phyloP scores from a whole-genome alignment of 2,113 vertebrate genomes.

The Spizaetus ornatus region DNA sequence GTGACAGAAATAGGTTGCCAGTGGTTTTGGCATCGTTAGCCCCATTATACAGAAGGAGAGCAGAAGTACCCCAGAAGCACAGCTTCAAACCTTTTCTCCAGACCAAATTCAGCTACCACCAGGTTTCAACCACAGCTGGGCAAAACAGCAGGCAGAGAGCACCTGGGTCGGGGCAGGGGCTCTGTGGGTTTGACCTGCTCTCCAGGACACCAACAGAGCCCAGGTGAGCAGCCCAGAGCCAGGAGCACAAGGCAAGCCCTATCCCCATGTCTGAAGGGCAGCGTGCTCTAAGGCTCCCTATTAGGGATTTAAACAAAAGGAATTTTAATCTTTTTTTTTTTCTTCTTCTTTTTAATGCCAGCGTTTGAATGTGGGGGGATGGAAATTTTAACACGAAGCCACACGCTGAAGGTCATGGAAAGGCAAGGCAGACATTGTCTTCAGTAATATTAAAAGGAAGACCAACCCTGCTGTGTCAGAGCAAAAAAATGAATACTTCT shows the following conservation, averaged over 20 bases:
- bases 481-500: background rate
- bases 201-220: background rate
- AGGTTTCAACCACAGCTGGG: background rate
- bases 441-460: background rate
- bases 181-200: background rate
- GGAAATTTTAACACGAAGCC: background rate
- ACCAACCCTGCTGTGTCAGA: slow-evolving; percentile 1
- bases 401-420: background rate
- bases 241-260: background rate
- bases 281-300: background rate
- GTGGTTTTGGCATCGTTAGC: background rate
- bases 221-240: background rate
- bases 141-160: background rate
- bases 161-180: background rate
- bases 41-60: background rate
- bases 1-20: background rate
- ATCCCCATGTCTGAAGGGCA: background rate
- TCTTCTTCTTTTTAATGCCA: background rate
- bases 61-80: background rate
- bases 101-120: background rate
- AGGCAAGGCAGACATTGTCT: slow-evolving; percentile 22
- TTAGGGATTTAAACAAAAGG: slow-evolving; percentile 38
- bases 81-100: background rate
- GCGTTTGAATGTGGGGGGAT: background rate
- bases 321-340: slow-evolving; percentile 8